Conservation (phyloP, 92 coral and sea anemone genomes). For the Desmophyllum pertusum region DNA sequence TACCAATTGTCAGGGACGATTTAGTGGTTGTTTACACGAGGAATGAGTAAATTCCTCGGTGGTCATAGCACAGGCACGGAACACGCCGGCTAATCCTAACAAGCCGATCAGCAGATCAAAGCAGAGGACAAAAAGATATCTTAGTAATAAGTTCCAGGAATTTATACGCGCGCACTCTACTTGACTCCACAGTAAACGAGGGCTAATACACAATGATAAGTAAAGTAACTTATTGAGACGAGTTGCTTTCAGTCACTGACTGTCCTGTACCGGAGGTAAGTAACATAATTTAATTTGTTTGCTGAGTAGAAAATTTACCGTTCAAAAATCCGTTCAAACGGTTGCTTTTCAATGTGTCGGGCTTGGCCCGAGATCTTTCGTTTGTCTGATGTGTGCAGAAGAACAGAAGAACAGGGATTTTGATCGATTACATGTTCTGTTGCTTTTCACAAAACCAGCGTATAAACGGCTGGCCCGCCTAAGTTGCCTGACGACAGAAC, state of each 20-base stretch:
- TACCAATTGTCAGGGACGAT: constrained; percentile 8
- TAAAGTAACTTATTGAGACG: neutral
- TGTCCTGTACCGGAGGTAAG: neutral
- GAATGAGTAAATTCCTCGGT: constrained; percentile 36
- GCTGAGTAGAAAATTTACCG: neutral
- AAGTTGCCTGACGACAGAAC: neutral
- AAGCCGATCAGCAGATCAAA: constrained; percentile 22
- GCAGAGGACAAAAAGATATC: neutral
- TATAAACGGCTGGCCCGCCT: no score
- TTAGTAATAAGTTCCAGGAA: neutral
- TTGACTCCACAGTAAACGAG: neutral
- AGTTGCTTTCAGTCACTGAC: neutral
- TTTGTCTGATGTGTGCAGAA: neutral
- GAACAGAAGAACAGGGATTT: no score
- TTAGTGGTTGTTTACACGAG: constrained; percentile 8
- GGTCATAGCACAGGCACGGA: constrained; percentile 23
- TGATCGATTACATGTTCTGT: no score
- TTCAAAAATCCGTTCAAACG: neutral
- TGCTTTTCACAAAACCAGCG: no score
- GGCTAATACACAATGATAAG: neutral
- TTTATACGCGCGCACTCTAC: neutral
- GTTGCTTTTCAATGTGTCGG: neutral
- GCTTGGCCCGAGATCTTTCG: neutral
- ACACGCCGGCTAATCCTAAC: constrained; percentile 19
- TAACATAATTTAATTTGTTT: neutral